Evolutionary conservation across 2,113 vertebrate genomes (phyloP).

Genomic region (Podilymbus podiceps): DNA sequence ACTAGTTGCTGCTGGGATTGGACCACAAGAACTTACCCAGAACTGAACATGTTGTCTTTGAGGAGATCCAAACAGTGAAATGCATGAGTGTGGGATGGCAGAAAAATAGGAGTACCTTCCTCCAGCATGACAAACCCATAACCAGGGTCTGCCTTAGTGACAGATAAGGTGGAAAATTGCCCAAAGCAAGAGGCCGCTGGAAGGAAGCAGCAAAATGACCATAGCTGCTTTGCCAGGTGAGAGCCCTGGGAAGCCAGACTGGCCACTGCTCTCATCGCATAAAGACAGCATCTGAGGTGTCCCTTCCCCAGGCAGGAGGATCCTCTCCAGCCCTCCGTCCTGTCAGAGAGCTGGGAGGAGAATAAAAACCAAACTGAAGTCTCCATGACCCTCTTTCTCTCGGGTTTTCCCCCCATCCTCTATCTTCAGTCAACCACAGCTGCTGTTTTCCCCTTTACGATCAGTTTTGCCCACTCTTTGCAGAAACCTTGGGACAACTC

Average conservation of each 20-base stretch:
- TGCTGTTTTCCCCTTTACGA: not conserved
- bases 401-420: not conserved
- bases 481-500: not conserved
- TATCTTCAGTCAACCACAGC: not conserved
- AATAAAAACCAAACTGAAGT: not conserved
- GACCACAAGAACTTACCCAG: not conserved
- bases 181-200: not conserved
- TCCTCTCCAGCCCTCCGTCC: not conserved
- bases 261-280: fast-evolving
- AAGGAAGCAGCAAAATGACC: not conserved
- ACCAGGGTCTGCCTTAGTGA: not conserved
- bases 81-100: not conserved
- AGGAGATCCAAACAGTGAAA: not conserved
- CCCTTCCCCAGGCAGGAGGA: not conserved
- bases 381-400: not conserved
- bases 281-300: not conserved
- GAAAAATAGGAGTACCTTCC: not conserved
- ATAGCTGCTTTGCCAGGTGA: not conserved
- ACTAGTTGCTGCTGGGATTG: not conserved
- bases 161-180: not conserved
- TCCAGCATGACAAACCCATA: not conserved
- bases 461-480: not conserved
- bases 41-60: not conserved
- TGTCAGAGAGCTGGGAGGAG: not conserved
- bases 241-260: not conserved